Evolutionary conservation across 2,888 invertebrate species (phyloP).

Genomic region (Pilophorus perplexus): DNA sequence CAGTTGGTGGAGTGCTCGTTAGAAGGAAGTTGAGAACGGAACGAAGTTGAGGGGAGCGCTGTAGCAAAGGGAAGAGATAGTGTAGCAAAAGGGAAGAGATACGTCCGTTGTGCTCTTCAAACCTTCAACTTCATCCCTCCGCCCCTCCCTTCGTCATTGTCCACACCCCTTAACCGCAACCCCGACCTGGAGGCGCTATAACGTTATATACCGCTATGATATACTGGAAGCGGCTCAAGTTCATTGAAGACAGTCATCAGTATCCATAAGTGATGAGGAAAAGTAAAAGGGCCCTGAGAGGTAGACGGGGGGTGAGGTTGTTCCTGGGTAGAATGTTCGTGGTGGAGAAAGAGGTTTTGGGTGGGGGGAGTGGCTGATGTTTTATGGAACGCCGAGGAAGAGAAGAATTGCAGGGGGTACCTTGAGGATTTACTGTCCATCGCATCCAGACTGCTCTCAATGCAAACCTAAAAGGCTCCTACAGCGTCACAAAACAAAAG

Average conservation of each 20-base stretch:
- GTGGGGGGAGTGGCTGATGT: slow-evolving; percentile 45
- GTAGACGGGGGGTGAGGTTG: neutral
- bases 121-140: neutral
- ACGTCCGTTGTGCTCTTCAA: neutral
- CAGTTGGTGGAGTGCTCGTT: slow-evolving; percentile 27
- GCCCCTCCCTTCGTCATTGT: neutral
- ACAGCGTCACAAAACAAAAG: too few relatives aligned
- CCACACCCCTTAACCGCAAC: slow-evolving; percentile 10
- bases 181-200: slow-evolving; percentile 31
- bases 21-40: slow-evolving; percentile 17
- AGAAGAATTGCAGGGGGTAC: slow-evolving; percentile 41
- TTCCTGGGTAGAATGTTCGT: too few relatives aligned
- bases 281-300: neutral
- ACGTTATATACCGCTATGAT: slow-evolving; percentile 45
- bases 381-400: slow-evolving; percentile 47
- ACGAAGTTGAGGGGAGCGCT: neutral
- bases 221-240: slow-evolving; percentile 43
- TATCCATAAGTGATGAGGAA: slow-evolving; percentile 51
- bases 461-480: too few relatives aligned
- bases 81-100: too few relatives aligned
- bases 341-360: slow-evolving; percentile 9
- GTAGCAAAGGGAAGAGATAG: neutral
- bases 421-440: slow-evolving; percentile 31
- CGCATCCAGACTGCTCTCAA: too few relatives aligned
- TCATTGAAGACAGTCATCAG: slow-evolving; percentile 51